These are phyloP conservation scores for Callionymus lyra DNA, from an alignment of 2,113 vertebrate genomes.

Conservation along the genomic window DNA sequence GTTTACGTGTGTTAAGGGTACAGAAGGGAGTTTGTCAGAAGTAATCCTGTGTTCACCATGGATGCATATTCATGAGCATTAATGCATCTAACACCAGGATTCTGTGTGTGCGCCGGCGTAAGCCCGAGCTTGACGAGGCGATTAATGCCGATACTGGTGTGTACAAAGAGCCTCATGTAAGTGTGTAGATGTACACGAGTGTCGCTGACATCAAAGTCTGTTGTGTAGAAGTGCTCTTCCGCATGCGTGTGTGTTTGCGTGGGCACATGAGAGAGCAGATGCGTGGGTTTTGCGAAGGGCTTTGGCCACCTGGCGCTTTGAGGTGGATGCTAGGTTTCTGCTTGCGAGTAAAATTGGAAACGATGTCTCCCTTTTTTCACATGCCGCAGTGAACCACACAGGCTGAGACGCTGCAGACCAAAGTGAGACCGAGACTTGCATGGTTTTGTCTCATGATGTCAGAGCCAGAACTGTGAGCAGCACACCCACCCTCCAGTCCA, in stretches of 20 bases:
- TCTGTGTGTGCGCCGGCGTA: constrained; percentile 51
- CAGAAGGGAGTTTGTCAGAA: constrained; percentile 37
- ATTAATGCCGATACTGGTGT: constrained; percentile 53
- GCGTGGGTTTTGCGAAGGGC: constrained; percentile 57
- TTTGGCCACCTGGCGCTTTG: constrained; percentile 63
- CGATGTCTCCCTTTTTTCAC: constrained; percentile 21
- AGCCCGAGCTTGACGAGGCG: constrained; percentile 50
- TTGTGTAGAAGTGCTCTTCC: constrained; percentile 36
- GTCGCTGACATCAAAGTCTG: constrained; percentile 53
- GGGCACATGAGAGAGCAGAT: constrained; percentile 54
- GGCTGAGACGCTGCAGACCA: background rate
- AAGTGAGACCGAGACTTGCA: constrained; percentile 6
- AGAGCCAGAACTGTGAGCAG: too few species aligned
- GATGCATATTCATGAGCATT: constrained; percentile 65
- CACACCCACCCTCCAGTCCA: too few species aligned
- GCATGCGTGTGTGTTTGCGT: constrained; percentile 46
- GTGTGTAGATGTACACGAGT: constrained; percentile 41
- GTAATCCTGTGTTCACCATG: constrained; percentile 49
- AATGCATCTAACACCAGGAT: constrained; percentile 53
- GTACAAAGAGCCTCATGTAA: constrained; percentile 49
- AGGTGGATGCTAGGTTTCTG: constrained; percentile 47
- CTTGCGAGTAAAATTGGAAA: constrained; percentile 49
- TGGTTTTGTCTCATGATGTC: constrained; percentile 9
- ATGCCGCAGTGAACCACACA: background rate
- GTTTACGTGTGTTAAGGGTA: constrained; percentile 19